phyloP scores from a whole-genome alignment of 2,113 vertebrate genomes.

The Morone saxatilis region DNA sequence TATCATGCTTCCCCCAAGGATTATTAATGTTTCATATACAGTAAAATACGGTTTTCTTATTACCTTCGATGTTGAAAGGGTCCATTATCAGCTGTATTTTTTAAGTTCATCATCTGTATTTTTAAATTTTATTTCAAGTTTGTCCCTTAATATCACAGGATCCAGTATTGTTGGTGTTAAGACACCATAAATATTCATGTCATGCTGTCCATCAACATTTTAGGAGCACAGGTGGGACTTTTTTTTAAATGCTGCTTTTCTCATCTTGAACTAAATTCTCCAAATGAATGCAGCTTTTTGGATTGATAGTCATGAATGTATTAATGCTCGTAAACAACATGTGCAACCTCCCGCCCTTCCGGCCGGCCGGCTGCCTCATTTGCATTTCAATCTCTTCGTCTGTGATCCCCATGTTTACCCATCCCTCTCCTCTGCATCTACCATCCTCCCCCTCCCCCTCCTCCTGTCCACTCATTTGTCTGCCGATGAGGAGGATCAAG shows the following conservation, averaged over 20 bases:
- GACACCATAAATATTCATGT: neutral
- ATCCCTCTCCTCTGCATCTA: neutral
- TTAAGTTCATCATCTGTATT: neutral
- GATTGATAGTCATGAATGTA: conserved; percentile 30
- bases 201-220: neutral
- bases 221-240: conserved; percentile 1
- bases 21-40: neutral
- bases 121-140: neutral
- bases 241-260: neutral
- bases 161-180: neutral
- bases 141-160: neutral
- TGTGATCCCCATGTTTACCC: conserved; percentile 17
- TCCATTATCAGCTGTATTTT: neutral
- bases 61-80: neutral
- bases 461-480: conserved; percentile 25
- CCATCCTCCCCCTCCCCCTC: neutral
- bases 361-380: conserved; percentile 28
- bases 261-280: conserved; percentile 14
- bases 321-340: conserved; percentile 19
- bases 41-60: neutral
- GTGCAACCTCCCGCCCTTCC: neutral
- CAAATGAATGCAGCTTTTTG: neutral
- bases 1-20: neutral
- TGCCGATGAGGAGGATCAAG: conserved; percentile 18
- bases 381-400: conserved; percentile 66